phyloP scores from a whole-genome alignment of 2,113 vertebrate species.

The Halichoeres trimaculatus region DNA sequence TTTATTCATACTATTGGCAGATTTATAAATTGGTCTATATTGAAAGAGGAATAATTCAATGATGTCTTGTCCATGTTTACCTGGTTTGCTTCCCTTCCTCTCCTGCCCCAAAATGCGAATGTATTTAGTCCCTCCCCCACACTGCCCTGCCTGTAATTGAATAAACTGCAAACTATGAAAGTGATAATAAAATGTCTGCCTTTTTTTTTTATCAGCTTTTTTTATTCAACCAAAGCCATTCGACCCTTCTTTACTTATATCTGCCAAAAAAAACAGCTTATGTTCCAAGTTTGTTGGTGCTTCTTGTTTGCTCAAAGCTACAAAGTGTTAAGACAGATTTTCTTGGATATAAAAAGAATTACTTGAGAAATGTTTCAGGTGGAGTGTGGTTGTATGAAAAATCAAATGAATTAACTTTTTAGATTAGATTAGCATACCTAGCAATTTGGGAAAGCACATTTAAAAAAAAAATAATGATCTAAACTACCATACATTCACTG shows the following conservation, averaged over 20 bases:
- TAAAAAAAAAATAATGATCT: neutral
- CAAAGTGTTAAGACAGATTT: neutral
- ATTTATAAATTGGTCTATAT: slow-evolving; percentile 76
- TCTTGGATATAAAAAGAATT: neutral
- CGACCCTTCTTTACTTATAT: no score
- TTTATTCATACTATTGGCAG: slow-evolving; percentile 76
- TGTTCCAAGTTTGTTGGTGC: neutral
- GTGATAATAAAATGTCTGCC: slow-evolving; percentile 27
- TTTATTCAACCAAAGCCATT: neutral
- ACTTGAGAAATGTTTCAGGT: neutral
- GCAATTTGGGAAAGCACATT: neutral
- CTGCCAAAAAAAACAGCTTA: neutral
- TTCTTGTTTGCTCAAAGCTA: neutral
- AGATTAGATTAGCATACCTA: neutral
- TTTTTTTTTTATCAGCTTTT: slow-evolving; percentile 18
- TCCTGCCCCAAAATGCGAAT: slow-evolving; percentile 81
- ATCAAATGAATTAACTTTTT: no score
- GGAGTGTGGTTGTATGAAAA: no score
- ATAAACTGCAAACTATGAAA: slow-evolving; percentile 79
- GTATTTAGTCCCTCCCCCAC: slow-evolving; percentile 76
- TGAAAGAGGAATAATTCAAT: slow-evolving; percentile 75
- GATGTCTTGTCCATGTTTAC: slow-evolving; percentile 82
- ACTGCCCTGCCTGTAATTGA: slow-evolving; percentile 81
- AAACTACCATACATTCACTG: neutral
- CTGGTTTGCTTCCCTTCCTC: slow-evolving; percentile 78